Conservation (phyloP, 2,113 vertebrate species). For the Aspiorhynchus laticeps region DNA sequence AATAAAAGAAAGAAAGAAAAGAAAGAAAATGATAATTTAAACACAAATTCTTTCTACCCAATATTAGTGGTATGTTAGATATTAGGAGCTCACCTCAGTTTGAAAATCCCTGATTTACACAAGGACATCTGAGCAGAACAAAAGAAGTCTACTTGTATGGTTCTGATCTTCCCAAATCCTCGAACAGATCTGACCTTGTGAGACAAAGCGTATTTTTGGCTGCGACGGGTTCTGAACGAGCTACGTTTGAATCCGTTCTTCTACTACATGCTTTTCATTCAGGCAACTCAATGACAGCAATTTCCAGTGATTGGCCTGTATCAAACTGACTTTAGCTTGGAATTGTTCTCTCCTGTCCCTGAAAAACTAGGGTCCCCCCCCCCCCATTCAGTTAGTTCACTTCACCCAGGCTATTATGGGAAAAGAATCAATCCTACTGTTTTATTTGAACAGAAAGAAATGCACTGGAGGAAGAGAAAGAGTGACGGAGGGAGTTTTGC, state of each 20-base stretch:
- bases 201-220: neutral
- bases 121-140: neutral
- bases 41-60: neutral
- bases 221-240: neutral
- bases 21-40: neutral
- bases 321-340: conserved; percentile 4
- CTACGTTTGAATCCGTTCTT: neutral
- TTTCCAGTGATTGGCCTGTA: conserved; percentile 15
- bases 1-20: too few relatives aligned
- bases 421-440: conserved; percentile 19
- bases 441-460: conserved; percentile 5
- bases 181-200: neutral
- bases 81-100: neutral
- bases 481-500: neutral
- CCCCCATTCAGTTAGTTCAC: neutral
- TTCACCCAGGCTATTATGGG: neutral
- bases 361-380: neutral
- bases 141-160: neutral
- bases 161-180: neutral
- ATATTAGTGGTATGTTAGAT: neutral
- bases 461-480: neutral
- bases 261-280: neutral
- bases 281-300: conserved; percentile 10
- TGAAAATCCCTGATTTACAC: neutral
- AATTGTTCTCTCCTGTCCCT: conserved; percentile 15